Percentiles rank a stretch among this genome's conserved stretches.
These are phyloP conservation scores for Eledone cirrhosa DNA, from an alignment of 2,888 invertebrate genomes.

Conservation along the genomic window DNA sequence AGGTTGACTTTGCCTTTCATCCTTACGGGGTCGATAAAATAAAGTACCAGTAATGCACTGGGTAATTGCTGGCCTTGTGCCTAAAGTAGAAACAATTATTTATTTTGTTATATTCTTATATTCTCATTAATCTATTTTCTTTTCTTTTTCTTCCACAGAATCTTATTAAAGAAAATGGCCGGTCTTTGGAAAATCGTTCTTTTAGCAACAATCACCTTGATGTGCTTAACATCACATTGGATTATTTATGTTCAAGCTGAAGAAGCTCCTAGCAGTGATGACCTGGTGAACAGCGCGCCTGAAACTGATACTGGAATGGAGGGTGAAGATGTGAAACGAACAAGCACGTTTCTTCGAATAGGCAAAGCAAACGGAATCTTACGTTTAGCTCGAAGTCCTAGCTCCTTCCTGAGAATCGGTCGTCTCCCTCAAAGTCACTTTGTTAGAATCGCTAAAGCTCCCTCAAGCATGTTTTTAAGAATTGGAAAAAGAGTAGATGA, in stretches of 20 bases:
- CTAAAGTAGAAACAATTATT: too few relatives aligned
- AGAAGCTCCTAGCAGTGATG: slow-evolving; percentile 13
- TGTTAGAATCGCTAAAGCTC: slow-evolving; percentile 38
- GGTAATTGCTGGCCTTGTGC: too few relatives aligned
- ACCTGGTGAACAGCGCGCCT: slow-evolving; percentile 12
- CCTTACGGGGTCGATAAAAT: too few relatives aligned
- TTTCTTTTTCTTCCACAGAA: slow-evolving; percentile 20
- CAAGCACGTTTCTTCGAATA: slow-evolving; percentile 12
- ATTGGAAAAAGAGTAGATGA: slow-evolving; percentile 5
- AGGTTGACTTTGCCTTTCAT: too few relatives aligned
- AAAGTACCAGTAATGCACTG: too few relatives aligned
- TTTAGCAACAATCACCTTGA: slow-evolving; percentile 24
- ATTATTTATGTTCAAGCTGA: slow-evolving; percentile 12
- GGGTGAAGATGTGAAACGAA: slow-evolving; percentile 26
- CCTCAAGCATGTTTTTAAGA: slow-evolving; percentile 19
- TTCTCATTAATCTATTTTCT: neutral
- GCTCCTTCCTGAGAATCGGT: slow-evolving; percentile 24
- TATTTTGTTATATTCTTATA: neutral
- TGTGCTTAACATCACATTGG: slow-evolving; percentile 22
- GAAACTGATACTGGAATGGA: slow-evolving; percentile 1
- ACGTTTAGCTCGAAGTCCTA: slow-evolving; percentile 35
- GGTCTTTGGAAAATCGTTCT: slow-evolving; percentile 22
- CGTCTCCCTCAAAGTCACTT: slow-evolving; percentile 33
- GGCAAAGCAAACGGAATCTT: slow-evolving; percentile 35
- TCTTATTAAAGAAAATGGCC: slow-evolving; percentile 26